Conservation (phyloP, 1,140 invertebrate species). For the Drosophila quadrilineata region DNA sequence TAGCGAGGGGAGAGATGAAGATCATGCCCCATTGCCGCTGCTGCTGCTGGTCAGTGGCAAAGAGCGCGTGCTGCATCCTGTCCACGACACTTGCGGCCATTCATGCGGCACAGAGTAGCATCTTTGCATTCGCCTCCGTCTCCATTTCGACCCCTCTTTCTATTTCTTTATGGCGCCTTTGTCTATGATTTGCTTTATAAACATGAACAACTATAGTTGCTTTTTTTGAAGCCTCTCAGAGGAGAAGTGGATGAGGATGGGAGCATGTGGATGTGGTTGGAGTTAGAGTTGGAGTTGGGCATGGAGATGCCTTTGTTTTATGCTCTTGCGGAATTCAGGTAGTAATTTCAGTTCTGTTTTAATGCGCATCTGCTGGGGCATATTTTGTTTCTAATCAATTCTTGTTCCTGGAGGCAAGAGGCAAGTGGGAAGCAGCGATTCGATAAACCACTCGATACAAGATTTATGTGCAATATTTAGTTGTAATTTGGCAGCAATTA, state of each 20-base stretch:
- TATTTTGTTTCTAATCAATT: conserved; percentile 50
- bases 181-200: conserved; percentile 74
- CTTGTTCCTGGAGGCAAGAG: conserved; percentile 4
- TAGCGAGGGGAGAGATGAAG: conserved; percentile 57
- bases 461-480: conserved; percentile 38
- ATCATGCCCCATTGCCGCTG: neutral
- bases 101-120: conserved; percentile 37
- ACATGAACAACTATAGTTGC: conserved; percentile 26
- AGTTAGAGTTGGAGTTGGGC: no score
- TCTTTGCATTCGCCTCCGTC: conserved; percentile 17
- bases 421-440: conserved; percentile 6
- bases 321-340: conserved; percentile 71
- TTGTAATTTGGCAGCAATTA: conserved; percentile 47
- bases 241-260: no score
- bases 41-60: no score
- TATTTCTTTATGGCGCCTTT: conserved; percentile 63
- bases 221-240: no score
- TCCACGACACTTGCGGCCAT: conserved; percentile 57
- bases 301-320: conserved; percentile 55
- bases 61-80: conserved; percentile 61
- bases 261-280: no score
- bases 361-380: conserved; percentile 49
- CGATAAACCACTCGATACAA: neutral
- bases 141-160: no score
- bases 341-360: conserved; percentile 65